Evolutionary conservation across 2,797 vertebrate species (phyloP).

Genomic region (Odontamblyopus lacepedii): DNA sequence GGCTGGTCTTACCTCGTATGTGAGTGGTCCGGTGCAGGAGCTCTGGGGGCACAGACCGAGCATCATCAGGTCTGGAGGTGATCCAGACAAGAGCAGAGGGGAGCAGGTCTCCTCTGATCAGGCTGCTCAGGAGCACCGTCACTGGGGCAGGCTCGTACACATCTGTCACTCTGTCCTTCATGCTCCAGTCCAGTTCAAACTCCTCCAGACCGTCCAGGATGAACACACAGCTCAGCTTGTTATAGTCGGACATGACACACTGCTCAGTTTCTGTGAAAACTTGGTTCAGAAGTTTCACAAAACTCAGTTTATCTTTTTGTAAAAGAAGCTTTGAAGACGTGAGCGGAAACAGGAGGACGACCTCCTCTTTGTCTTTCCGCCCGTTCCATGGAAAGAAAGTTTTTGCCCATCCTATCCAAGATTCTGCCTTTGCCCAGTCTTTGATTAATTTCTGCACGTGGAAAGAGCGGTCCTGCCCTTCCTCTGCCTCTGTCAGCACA

Average conservation of each 20-base stretch:
- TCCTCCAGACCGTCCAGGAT: conserved; percentile 41
- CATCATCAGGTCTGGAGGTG: conserved; percentile 19
- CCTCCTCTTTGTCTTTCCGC: fast-evolving
- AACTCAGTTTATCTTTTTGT: conserved; percentile 9
- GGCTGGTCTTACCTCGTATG: neutral
- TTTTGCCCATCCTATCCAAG: fast-evolving
- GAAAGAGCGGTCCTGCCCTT: conserved; percentile 32
- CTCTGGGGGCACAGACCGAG: neutral
- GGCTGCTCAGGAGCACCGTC: conserved; percentile 37
- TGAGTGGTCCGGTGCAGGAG: conserved; percentile 12
- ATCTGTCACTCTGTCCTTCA: neutral
- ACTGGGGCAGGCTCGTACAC: conserved; percentile 27
- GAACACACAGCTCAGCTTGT: conserved; percentile 12
- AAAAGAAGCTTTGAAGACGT: neutral
- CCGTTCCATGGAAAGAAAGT: fast-evolving
- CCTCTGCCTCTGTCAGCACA: conserved; percentile 37
- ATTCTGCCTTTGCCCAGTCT: conserved; percentile 20
- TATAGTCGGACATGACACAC: conserved; percentile 2
- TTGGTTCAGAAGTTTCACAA: conserved; percentile 32
- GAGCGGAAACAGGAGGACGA: conserved; percentile 25
- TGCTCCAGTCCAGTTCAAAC: conserved; percentile 27
- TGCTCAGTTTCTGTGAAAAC: conserved; percentile 10
- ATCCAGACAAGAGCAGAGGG: conserved; percentile 45
- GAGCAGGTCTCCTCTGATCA: conserved; percentile 46
- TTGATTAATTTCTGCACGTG: neutral